Evolutionary conservation across 2,113 vertebrate genomes (phyloP).

Genomic region (Pseudorhombus dupliciocellatus): DNA sequence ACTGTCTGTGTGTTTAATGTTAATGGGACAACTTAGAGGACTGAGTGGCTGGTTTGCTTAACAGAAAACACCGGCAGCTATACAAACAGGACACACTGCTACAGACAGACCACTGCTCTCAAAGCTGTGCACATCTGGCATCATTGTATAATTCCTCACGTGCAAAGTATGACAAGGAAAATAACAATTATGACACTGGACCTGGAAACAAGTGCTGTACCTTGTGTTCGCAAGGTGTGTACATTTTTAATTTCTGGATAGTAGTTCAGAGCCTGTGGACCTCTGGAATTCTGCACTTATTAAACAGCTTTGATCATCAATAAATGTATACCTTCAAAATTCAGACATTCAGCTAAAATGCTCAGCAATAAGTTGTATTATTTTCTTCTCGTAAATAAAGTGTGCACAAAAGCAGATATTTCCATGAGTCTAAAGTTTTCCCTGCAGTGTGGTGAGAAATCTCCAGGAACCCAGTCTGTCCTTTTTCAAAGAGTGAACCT

Average conservation of each 20-base stretch:
- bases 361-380: background rate
- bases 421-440: background rate
- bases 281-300: no score
- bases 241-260: background rate
- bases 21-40: background rate
- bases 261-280: no score
- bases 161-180: background rate
- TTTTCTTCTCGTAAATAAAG: background rate
- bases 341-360: background rate
- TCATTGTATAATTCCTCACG: background rate
- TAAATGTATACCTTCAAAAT: background rate
- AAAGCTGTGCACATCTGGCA: background rate
- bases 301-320: no score
- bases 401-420: background rate
- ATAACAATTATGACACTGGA: background rate
- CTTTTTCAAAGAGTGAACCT: slow-evolving; percentile 6
- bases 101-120: background rate
- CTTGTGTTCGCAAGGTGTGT: no score
- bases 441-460: background rate
- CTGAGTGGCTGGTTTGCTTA: background rate
- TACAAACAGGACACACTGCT: background rate
- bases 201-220: background rate
- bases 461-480: background rate
- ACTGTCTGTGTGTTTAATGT: background rate
- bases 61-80: background rate